Evolutionary conservation across 64 coral and sea anemone species (phyloP).

Genomic region (Platygyra sinensis): DNA sequence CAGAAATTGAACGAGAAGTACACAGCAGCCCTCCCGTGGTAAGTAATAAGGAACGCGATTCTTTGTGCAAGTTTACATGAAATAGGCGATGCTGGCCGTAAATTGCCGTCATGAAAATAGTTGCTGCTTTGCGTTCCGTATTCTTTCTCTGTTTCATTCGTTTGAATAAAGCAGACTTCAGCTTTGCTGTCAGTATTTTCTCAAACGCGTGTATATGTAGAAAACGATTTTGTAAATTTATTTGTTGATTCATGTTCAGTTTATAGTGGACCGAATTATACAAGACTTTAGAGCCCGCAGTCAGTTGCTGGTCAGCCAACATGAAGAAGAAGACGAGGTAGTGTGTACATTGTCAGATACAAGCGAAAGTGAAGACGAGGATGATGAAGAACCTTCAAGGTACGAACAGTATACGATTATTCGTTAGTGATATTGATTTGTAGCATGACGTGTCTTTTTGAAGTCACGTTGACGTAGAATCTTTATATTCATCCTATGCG

Average conservation of each 20-base stretch:
- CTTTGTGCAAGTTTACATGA: no score
- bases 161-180: no score
- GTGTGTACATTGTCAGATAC: conserved; percentile 86
- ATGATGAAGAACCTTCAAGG: conserved; percentile 60
- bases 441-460: no score
- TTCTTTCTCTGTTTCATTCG: no score
- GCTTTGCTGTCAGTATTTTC: not conserved
- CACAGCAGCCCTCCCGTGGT: conserved; percentile 28
- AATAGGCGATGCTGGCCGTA: no score
- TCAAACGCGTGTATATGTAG: not conserved
- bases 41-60: not conserved
- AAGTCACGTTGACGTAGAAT: no score
- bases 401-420: not conserved
- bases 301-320: conserved; percentile 86
- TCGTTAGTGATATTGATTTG: not conserved
- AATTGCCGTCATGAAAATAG: no score
- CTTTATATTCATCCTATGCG: no score
- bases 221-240: not conserved
- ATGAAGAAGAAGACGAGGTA: conserved; percentile 91
- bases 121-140: no score
- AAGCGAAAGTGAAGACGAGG: conserved; percentile 91
- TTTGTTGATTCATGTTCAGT: conserved; percentile 12
- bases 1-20: conserved; percentile 17
- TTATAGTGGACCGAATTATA: conserved; percentile 76
- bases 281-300: conserved; percentile 91